Evolutionary conservation across 2,113 vertebrate genomes (phyloP).

Genomic region (Proteles cristata): DNA sequence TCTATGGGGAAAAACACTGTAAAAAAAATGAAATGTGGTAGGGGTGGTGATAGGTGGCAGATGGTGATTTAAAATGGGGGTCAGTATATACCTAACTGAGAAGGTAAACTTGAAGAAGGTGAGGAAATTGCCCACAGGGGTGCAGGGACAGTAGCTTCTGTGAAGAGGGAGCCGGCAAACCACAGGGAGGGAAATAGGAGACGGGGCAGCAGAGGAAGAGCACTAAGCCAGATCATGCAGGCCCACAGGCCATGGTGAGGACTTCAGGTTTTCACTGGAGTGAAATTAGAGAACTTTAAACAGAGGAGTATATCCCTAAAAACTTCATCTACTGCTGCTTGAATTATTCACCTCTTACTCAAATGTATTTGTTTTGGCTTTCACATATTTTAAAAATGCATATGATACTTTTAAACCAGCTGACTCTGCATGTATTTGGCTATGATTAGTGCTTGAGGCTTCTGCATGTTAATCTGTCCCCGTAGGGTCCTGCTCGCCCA

Average conservation of each 20-base stretch:
- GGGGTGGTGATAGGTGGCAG: background rate
- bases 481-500: constrained; percentile 75
- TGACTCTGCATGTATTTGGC: background rate
- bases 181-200: background rate
- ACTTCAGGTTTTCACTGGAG: background rate
- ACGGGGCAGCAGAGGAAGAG: background rate
- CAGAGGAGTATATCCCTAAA: background rate
- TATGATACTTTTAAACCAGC: background rate
- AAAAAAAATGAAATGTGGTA: background rate
- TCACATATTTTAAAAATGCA: background rate
- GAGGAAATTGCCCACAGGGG: background rate
- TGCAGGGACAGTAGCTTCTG: background rate
- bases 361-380: background rate
- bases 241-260: background rate
- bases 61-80: background rate
- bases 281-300: background rate
- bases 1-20: background rate
- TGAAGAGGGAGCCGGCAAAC: background rate
- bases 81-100: background rate
- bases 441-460: background rate
- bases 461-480: background rate
- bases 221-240: background rate
- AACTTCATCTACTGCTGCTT: fast-evolving
- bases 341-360: background rate
- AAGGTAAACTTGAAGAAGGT: background rate